These are phyloP conservation scores for Dasypogon diadema DNA, from an alignment of 2,888 invertebrate genomes.

Conservation along the genomic window DNA sequence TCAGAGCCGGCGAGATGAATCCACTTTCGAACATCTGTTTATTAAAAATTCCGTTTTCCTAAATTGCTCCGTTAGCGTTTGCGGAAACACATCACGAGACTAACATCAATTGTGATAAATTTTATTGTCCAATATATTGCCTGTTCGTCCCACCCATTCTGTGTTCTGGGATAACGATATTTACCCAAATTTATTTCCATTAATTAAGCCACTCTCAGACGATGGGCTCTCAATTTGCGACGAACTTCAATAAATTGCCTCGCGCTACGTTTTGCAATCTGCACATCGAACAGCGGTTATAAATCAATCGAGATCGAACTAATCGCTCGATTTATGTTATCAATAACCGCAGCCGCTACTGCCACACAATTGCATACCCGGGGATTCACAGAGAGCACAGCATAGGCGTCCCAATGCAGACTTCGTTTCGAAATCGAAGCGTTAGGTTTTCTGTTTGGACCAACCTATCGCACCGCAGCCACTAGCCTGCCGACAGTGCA, in stretches of 20 bases:
- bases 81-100: background rate
- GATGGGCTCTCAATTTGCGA: conserved; percentile 1
- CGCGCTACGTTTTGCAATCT: conserved; percentile 34
- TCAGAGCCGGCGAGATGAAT: background rate
- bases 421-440: background rate
- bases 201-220: conserved; percentile 31
- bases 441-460: background rate
- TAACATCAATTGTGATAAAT: conserved; percentile 17
- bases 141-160: conserved; percentile 19
- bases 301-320: conserved; percentile 31
- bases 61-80: background rate
- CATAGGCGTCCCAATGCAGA: background rate
- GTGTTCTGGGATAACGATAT: conserved; percentile 31
- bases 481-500: background rate
- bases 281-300: background rate
- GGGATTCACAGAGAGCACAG: background rate
- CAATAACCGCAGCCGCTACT: background rate
- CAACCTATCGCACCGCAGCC: background rate
- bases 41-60: background rate
- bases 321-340: conserved; percentile 24
- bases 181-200: conserved; percentile 46
- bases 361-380: background rate
- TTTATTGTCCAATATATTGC: conserved; percentile 32
- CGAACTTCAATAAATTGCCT: conserved; percentile 30
- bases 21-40: background rate